Evolutionary conservation across 64 coral and sea anemone species (phyloP).

Genomic region (Orbicella faveolata): DNA sequence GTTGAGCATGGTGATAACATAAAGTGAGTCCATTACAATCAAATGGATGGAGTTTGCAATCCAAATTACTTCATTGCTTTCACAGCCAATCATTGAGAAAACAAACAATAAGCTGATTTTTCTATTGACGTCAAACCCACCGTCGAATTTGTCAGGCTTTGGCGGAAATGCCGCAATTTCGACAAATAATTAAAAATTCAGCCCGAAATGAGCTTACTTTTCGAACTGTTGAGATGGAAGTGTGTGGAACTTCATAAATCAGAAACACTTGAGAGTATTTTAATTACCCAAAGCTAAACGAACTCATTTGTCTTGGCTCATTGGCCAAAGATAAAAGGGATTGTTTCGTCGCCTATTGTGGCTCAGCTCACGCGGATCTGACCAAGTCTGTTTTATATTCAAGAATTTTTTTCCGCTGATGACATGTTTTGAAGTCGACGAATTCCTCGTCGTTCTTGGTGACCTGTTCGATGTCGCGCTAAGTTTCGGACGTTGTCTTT

Average conservation of each 20-base stretch:
- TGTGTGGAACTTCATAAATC: not conserved
- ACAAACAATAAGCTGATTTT: not conserved
- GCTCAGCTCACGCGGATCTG: not conserved
- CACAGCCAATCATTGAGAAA: not conserved
- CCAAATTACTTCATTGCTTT: constrained; percentile 6
- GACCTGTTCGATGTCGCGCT: not conserved
- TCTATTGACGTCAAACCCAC: constrained; percentile 27
- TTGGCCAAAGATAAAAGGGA: constrained; percentile 19
- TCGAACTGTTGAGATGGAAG: not conserved
- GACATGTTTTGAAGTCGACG: constrained; percentile 11
- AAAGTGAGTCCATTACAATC: not conserved
- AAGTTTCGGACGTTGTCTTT: not conserved
- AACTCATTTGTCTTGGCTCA: constrained; percentile 3
- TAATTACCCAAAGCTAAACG: not conserved
- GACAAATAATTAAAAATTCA: not conserved
- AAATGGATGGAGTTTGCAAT: not conserved
- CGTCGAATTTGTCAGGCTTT: not conserved
- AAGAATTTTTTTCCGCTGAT: not conserved
- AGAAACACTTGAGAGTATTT: not conserved
- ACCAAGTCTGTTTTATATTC: constrained; percentile 23
- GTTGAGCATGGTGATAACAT: not conserved
- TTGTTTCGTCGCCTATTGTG: constrained; percentile 4
- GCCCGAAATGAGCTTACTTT: not conserved
- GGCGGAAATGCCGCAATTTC: not conserved
- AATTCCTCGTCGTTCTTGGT: not conserved